Evolutionary conservation across 2,888 invertebrate species (phyloP), one percentile per base, ranked within the genome.

Genomic region (Theodoxus fluviatilis): DNA sequence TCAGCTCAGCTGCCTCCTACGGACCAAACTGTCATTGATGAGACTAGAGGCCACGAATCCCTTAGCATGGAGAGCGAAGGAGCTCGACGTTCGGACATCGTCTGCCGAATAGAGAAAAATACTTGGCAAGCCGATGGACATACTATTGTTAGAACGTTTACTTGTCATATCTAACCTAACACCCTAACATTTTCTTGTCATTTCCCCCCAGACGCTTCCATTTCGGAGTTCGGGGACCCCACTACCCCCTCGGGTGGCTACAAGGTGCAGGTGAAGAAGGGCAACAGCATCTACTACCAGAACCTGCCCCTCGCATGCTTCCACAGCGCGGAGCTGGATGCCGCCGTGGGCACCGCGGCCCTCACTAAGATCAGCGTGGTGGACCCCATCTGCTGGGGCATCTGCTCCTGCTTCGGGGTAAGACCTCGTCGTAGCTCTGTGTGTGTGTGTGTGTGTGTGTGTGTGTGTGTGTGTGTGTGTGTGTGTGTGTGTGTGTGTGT

Each of bases 221-320:
- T 80, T 65, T 65, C 69, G 3, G 75, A 78, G 57, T 78, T 73
- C 67, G 82, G 79, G 1, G 74, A 76, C 18, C 71, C 73, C 18
- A 70, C 57, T 25, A 72, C 73, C n/a, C 37, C 64, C 7, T 52
- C 73, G 35, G 75, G 77, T 2, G 81, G 80, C 31, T 83, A 81
- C 77, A 81, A 79, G 71, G 72, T 83, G 69, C 75, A 78, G 25
- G 77, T 82, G 22, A 80, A 80, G 59, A 81, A 81, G 66, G 74
- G 75, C 22, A 82, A 80, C 73, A 77, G 77, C 66, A 75, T 81
- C n/a, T 78, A 74, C 63, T 81, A 80, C 77, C 81, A 82, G 72
- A 82, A 82, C 74, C 75, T 83, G 67, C 83, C 83, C 4, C 75
- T 83, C 35, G 76, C 78, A 67, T 77, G 79, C 72, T 80, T 83